Evolutionary conservation across 2,113 vertebrate species (phyloP).

Genomic region (Okapia johnstoni): DNA sequence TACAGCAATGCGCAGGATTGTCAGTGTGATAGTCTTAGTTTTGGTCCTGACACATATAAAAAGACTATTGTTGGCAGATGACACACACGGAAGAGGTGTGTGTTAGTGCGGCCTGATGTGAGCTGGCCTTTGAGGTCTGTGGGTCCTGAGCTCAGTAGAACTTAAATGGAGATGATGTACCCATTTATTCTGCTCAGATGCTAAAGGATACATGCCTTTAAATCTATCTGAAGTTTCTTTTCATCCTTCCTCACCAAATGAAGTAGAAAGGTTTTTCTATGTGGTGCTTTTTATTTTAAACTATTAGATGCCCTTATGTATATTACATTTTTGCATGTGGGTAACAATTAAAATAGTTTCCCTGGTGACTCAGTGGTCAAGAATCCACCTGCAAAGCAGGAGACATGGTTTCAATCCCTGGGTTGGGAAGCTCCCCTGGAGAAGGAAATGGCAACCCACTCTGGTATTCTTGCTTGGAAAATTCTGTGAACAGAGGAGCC

Average conservation of each 20-base stretch:
- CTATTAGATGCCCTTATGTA: not conserved
- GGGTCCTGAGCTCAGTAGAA: not conserved
- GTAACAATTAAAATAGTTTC: not conserved
- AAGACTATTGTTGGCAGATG: not conserved
- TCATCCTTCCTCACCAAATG: not conserved
- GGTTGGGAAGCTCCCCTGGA: not conserved
- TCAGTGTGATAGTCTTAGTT: not conserved
- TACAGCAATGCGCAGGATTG: not conserved
- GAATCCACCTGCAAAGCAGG: not conserved
- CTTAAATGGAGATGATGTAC: not conserved
- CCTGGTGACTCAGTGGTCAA: not conserved
- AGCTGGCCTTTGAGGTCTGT: not conserved
- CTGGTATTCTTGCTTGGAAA: not conserved
- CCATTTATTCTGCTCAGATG: not conserved
- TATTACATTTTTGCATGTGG: not conserved
- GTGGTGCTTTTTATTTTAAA: not conserved
- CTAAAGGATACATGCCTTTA: not conserved
- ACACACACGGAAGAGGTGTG: not conserved
- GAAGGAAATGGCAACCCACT: not conserved
- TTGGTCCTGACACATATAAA: slow-evolving; percentile 15
- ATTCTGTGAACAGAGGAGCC: not conserved
- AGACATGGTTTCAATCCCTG: not conserved
- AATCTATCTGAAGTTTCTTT: not conserved
- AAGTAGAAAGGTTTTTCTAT: not conserved
- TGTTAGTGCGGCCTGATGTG: not conserved